A percentile compares a stretch with the other conserved stretches of the same genome.
These are phyloP conservation scores for Scaptomyza parva DNA, from an alignment of 2,888 invertebrate species.

Conservation along the genomic window DNA sequence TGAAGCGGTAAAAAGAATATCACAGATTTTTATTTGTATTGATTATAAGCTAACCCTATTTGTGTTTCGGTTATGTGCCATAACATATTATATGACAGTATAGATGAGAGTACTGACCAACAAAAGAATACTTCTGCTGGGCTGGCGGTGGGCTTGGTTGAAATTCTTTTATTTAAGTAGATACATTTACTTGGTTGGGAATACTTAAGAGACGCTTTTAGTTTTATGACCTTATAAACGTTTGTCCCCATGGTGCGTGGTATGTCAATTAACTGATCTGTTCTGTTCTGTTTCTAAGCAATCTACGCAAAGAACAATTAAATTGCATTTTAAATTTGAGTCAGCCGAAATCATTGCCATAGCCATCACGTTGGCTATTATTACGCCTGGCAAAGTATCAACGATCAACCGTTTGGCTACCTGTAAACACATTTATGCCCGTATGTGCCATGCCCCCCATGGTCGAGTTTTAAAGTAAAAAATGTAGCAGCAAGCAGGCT, in stretches of 20 bases:
- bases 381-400: constrained; percentile 37
- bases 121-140: too few species aligned
- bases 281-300: constrained; percentile 18
- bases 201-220: constrained; percentile 28
- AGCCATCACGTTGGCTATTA: constrained; percentile 36
- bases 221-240: constrained; percentile 46
- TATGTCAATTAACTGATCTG: constrained; percentile 25
- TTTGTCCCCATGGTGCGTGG: constrained; percentile 14
- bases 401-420: constrained; percentile 60
- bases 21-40: neutral
- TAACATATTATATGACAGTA: neutral
- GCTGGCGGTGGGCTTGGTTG: neutral
- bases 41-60: neutral
- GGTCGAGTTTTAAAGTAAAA: constrained; percentile 49
- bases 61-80: neutral
- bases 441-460: constrained; percentile 59
- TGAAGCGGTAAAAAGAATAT: neutral
- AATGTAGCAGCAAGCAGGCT: constrained; percentile 25
- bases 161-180: neutral
- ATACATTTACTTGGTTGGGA: neutral
- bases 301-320: constrained; percentile 35
- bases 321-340: constrained; percentile 33
- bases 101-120: neutral
- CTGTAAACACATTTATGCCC: constrained; percentile 55
- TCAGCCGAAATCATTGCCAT: constrained; percentile 33